A percentile compares a stretch with the other conserved stretches of the same genome.
These are phyloP conservation scores for Barnardius zonarius DNA, from an alignment of 2,113 vertebrate genomes.

Conservation along the genomic window DNA sequence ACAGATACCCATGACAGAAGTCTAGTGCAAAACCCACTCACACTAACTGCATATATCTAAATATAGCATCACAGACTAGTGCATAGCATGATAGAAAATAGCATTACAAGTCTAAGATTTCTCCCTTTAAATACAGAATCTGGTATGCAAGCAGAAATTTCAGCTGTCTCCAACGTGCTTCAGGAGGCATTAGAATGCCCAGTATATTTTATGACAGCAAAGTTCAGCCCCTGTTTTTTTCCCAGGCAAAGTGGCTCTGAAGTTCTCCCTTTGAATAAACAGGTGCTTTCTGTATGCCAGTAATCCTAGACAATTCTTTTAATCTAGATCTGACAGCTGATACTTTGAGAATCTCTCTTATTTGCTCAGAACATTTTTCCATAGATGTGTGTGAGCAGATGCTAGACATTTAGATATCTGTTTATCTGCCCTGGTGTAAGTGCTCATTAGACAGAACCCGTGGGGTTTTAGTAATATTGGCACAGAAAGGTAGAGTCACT, in stretches of 20 bases:
- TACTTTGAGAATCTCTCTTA: neutral
- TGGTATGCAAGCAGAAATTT: constrained; percentile 16
- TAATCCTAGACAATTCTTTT: constrained; percentile 16
- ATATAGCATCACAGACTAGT: neutral
- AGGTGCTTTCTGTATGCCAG: neutral
- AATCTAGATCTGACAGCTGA: neutral
- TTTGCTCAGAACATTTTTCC: neutral
- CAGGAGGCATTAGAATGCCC: neutral
- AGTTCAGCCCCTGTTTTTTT: neutral
- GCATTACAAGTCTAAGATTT: neutral
- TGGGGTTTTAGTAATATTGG: neutral
- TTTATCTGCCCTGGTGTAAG: neutral
- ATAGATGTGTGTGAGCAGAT: neutral
- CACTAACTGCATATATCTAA: neutral
- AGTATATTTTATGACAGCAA: neutral
- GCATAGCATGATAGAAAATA: neutral
- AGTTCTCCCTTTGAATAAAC: neutral
- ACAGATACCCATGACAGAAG: neutral
- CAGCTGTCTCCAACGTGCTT: neutral
- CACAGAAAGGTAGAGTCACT: neutral
- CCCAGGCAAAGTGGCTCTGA: neutral
- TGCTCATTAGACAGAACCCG: neutral
- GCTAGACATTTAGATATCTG: neutral
- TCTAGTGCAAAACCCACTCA: neutral
- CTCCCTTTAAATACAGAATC: constrained; percentile 23